Evolutionary conservation across 2,797 vertebrate genomes (phyloP), one percentile per base, ranked within the genome.

Genomic region (Limosa lapponica): DNA sequence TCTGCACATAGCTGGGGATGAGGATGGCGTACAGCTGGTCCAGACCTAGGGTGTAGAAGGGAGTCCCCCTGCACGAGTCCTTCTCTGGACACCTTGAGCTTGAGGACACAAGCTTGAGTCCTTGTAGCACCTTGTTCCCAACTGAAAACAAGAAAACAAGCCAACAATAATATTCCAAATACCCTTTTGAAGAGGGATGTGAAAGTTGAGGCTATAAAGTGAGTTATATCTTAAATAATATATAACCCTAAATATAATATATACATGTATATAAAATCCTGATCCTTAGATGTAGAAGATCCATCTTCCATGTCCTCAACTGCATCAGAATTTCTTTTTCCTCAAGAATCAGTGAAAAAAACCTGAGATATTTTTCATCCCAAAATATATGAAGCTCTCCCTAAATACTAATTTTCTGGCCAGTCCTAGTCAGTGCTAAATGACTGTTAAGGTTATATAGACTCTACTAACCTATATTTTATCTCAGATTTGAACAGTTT

Each of bases 331-430:
- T 90, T 83, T 24, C 9, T 41, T 54, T 37, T 77, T 55, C 27
- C 19, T 85, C 28, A 73, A 78, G 36, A 48, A 71, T 28, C 12
- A 44, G 16, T 48, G 36, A 16, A 61, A 82, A 88, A 73, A 37
- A 13, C 1, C 0, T 11, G 3, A 59, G 9, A 44, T 34, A 0
- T 22, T 61, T 91, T 72, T 73, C 4, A 32, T 51, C 9, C 30
- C 43, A 54, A 78, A 55, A 57, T n/a, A 7, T 27, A 77, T 24
- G 8, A 88, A 74, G 20, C 8, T 8, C 15, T 69, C 57, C 36
- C 28, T 59, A 59, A 82, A 61, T 3, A 61, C 10, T 24, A 30
- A 30, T 66, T 55, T 94, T 87, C 55, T 82, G 13, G 10, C 16
- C 58, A 51, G 39, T 72, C 15, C 22, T 41, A 43, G 16, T 66